Evolutionary conservation across 2,888 invertebrate genomes (phyloP), one percentile per base, ranked within the genome.

Genomic region (Synergus gifuensis): DNA sequence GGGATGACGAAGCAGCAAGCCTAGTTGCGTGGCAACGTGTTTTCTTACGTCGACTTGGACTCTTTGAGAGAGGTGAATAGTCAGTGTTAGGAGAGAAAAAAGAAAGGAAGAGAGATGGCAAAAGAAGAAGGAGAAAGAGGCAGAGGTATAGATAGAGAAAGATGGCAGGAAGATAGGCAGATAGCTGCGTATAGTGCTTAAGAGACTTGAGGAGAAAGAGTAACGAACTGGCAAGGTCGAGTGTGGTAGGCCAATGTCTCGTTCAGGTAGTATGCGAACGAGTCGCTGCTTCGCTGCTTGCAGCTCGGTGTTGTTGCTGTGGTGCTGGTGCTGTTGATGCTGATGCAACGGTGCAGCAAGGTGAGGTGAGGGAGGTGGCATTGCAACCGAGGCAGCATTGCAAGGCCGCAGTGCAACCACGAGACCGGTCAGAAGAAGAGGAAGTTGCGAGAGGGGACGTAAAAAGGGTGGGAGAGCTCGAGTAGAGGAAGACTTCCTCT

Each of bases 191-290:
- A 85, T 87, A 88, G 88, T 87, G 88, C 88, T 88, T 85, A 89
- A 89, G 89, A 89, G 87, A 87, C 86, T 84, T 83, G 83, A 62
- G 84, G 88, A 84, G 90, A 90, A 90, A 90, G 91, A 90, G 91
- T 90, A 91, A 91, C 90, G 91, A 91, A 91, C 91, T 90, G 90
- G 90, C 90, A 91, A 91, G 91, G 91, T 91, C 91, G 91, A 91
- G 89, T 88, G 88, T 89, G 90, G 90, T 90, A 90, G 89, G 90
- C 91, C 91, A 91, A 91, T 91, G 91, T 91, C 91, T 91, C 90
- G 90, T 90, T 86, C 88, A 88, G 86, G 85, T 84, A 85, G 82
- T 86, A 87, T 84, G 86, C 86, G 86, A 86, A 86, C 87, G 81
- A 84, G 73, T 76, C 66, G 63, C 78, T 81, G 79, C 78, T 77